Evolutionary conservation across 1,140 invertebrate species (phyloP).

Genomic region (Drosophila tsacasi): DNA sequence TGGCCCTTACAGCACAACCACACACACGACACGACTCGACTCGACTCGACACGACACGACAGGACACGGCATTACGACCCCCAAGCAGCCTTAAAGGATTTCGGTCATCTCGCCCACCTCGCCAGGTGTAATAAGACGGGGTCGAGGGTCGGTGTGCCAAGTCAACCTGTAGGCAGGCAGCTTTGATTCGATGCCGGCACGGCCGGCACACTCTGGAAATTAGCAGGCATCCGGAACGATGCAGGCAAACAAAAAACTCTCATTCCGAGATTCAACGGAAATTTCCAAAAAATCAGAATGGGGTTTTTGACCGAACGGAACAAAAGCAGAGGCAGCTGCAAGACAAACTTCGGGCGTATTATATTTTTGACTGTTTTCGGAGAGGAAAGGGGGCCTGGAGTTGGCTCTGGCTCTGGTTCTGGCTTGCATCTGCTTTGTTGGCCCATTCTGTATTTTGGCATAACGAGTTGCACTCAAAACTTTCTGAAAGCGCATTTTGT

Average conservation of each 20-base stretch:
- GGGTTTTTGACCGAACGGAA: conserved; percentile 33
- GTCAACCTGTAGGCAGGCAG: conserved; percentile 55
- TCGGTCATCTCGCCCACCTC: conserved; percentile 34
- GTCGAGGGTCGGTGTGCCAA: conserved; percentile 14
- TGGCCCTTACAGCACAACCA: conserved; percentile 34
- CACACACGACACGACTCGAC: conserved; percentile 28
- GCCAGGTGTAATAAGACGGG: conserved; percentile 24
- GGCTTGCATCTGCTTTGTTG: conserved; percentile 45
- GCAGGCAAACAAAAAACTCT: conserved; percentile 26
- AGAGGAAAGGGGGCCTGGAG: background rate
- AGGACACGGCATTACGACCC: conserved; percentile 38
- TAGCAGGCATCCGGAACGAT: conserved; percentile 53
- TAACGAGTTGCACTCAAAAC: conserved; percentile 73
- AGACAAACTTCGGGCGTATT: conserved; percentile 61
- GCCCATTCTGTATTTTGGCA: conserved; percentile 54
- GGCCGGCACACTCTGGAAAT: conserved; percentile 60
- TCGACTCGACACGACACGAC: conserved; percentile 16
- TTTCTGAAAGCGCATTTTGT: conserved; percentile 62
- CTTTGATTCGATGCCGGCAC: conserved; percentile 43
- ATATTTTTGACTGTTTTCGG: conserved; percentile 30
- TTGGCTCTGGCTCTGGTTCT: conserved; percentile 13
- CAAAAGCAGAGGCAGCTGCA: conserved; percentile 47
- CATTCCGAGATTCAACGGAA: conserved; percentile 25
- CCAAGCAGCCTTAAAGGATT: conserved; percentile 61
- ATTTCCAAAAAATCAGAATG: conserved; percentile 53